phyloP scores from a whole-genome alignment of 2,113 vertebrate species.

The Gymnarchus niloticus region DNA sequence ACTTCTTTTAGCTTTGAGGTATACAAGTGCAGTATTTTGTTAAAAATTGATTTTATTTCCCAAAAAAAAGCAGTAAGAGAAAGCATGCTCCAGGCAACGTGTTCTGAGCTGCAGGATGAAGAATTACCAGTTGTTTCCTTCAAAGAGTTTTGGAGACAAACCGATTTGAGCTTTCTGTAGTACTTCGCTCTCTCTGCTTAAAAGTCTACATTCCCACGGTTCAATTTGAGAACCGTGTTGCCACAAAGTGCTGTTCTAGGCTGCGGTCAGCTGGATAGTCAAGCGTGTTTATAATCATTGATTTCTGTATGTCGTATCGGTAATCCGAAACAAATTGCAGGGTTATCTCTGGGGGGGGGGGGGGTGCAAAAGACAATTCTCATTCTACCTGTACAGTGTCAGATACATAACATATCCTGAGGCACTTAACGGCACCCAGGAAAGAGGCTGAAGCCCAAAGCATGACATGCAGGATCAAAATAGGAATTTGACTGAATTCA shows the following conservation, averaged over 20 bases:
- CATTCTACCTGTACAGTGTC: neutral
- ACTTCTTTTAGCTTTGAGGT: conserved; percentile 9
- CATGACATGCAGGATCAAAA: neutral
- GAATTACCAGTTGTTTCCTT: conserved; percentile 31
- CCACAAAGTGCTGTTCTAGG: neutral
- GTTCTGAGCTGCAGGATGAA: conserved; percentile 44
- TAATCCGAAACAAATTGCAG: neutral
- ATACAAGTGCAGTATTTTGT: conserved; percentile 22
- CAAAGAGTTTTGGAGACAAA: conserved; percentile 23
- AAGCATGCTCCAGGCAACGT: conserved; percentile 39
- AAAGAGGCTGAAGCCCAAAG: neutral
- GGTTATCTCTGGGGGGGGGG: neutral
- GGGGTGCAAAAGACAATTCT: neutral
- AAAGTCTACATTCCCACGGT: neutral
- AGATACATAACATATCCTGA: no score
- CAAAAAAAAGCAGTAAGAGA: conserved; percentile 22
- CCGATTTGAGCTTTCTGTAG: conserved; percentile 21
- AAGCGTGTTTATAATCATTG: neutral
- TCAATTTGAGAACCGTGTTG: neutral
- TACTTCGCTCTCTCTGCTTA: neutral
- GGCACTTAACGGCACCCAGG: neutral
- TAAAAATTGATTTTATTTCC: conserved; percentile 17
- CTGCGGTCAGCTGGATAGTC: neutral
- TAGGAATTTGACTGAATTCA: neutral
- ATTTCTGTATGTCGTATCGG: neutral